A percentile compares a stretch with the other conserved stretches of the same genome.
phyloP scores from a whole-genome alignment of 2,888 invertebrate genomes.

The Campopleginae sp. region DNA sequence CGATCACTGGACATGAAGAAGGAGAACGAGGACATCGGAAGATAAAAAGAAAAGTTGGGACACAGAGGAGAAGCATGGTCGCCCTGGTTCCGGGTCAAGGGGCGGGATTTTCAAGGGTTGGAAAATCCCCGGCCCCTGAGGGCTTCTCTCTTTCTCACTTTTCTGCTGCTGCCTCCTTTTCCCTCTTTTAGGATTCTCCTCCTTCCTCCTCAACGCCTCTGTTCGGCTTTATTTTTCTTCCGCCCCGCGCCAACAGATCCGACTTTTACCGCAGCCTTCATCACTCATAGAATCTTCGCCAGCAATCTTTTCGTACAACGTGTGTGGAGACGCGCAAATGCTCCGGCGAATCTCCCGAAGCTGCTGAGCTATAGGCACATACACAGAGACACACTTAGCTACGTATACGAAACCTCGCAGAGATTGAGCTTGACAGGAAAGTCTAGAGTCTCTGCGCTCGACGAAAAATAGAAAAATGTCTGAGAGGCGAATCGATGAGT shows the following conservation, averaged over 20 bases:
- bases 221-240: constrained; percentile 52
- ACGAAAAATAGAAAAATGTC: constrained; percentile 76
- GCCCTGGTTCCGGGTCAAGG: constrained; percentile 61
- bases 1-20: background rate
- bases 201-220: constrained; percentile 32
- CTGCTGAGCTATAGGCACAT: constrained; percentile 15
- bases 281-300: constrained; percentile 80
- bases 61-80: constrained; percentile 38
- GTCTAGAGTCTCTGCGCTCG: constrained; percentile 64
- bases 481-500: constrained; percentile 79
- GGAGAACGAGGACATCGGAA: background rate
- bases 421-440: constrained; percentile 64
- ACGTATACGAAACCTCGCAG: constrained; percentile 26
- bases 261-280: constrained; percentile 75
- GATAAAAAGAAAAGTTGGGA: constrained; percentile 29
- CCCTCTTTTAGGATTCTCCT: constrained; percentile 26
- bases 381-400: background rate
- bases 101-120: constrained; percentile 66
- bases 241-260: constrained; percentile 67
- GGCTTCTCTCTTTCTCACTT: constrained; percentile 34
- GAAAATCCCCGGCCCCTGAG: constrained; percentile 47
- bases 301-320: constrained; percentile 74
- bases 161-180: constrained; percentile 14
- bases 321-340: constrained; percentile 49
- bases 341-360: constrained; percentile 33